These are phyloP conservation scores for Orchesella flavescens DNA, from an alignment of 2,888 invertebrate genomes.

Conservation along the genomic window DNA sequence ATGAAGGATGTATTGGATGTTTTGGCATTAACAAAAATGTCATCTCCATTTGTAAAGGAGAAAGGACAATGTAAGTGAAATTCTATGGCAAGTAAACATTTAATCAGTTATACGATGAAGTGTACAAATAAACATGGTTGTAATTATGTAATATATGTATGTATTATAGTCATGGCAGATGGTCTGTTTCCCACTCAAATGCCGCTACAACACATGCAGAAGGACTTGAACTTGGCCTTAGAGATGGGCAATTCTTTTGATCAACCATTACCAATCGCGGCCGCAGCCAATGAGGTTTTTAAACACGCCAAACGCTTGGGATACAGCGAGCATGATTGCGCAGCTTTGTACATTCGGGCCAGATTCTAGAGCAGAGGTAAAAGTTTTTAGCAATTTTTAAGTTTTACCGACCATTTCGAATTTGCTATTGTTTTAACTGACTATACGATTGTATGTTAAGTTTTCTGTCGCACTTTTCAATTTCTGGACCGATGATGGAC, in stretches of 20 bases:
- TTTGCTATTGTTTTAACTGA: too few species aligned
- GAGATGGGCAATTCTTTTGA: slow-evolving; percentile 91
- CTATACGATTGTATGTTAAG: too few species aligned
- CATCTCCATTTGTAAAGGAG: slow-evolving; percentile 86
- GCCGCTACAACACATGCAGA: slow-evolving; percentile 93
- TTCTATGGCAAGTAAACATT: slow-evolving; percentile 49
- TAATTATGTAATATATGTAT: neutral
- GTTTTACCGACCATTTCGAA: too few species aligned
- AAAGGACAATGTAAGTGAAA: slow-evolving; percentile 89
- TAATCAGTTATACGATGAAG: neutral
- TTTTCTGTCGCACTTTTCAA: too few species aligned
- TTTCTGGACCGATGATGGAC: too few species aligned
- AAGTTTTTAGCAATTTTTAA: too few species aligned
- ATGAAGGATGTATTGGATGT: slow-evolving; percentile 93
- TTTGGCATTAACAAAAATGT: slow-evolving; percentile 86
- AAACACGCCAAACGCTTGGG: slow-evolving; percentile 96
- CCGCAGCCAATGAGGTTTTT: slow-evolving; percentile 95
- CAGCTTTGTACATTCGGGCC: slow-evolving; percentile 92
- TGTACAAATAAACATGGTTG: neutral
- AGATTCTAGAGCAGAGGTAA: slow-evolving; percentile 80
- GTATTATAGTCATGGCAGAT: slow-evolving; percentile 83
- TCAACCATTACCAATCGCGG: slow-evolving; percentile 91
- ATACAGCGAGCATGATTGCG: slow-evolving; percentile 93
- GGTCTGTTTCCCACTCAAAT: slow-evolving; percentile 82
- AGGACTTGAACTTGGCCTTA: slow-evolving; percentile 91